A percentile compares a stretch with the other conserved stretches of the same genome.
phyloP scores from a whole-genome alignment of 1,140 invertebrate species.

The Trichoplusia ni region DNA sequence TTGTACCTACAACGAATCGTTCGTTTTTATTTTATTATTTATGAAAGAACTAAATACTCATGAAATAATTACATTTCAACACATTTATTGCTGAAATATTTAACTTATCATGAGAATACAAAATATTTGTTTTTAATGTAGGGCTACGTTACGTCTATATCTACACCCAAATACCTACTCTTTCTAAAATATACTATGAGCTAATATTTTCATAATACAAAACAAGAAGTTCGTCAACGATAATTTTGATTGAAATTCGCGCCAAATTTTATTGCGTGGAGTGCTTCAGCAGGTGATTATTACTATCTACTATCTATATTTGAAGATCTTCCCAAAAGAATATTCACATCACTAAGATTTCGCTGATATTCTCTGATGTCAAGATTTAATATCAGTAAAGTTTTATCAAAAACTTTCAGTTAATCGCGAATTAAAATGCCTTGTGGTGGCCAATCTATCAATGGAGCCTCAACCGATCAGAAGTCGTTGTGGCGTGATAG shows the following conservation, averaged over 20 bases:
- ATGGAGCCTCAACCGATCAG: constrained; percentile 66
- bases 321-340: no score
- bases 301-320: no score
- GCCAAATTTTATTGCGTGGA: constrained; percentile 38
- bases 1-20: constrained; percentile 18
- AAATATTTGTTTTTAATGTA: no score
- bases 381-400: constrained; percentile 71
- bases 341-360: constrained; percentile 31
- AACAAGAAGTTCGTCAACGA: constrained; percentile 16
- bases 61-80: not conserved
- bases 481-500: constrained; percentile 57
- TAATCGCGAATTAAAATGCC: constrained; percentile 78
- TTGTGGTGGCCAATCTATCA: constrained; percentile 71
- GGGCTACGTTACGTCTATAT: no score
- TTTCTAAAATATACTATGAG: not conserved
- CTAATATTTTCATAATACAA: not conserved
- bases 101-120: no score
- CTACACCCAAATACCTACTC: no score
- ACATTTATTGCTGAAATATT: no score
- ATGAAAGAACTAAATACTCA: not conserved
- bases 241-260: constrained; percentile 40
- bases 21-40: constrained; percentile 6
- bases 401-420: constrained; percentile 79
- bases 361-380: constrained; percentile 50
- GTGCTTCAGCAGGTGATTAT: constrained; percentile 31